phyloP scores from a whole-genome alignment of 1,140 invertebrate species.

The Drosophila mayri region DNA sequence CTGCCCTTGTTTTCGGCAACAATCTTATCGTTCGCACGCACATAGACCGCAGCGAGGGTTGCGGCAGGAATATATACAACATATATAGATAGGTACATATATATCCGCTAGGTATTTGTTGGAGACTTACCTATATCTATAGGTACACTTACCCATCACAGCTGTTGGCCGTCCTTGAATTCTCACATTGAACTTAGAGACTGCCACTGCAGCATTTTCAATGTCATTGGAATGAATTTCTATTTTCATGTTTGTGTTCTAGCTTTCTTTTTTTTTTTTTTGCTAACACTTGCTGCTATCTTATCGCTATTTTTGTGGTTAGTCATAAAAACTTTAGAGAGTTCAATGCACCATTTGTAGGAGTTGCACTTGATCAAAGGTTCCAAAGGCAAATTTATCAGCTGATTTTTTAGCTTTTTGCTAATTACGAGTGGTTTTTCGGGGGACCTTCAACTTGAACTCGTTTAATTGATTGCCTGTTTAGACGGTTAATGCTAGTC shows the following conservation, averaged over 20 bases:
- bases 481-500: neutral
- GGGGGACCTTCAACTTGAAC: constrained; percentile 61
- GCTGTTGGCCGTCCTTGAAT: constrained; percentile 44
- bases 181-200: constrained; percentile 39
- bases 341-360: constrained; percentile 65
- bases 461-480: constrained; percentile 9
- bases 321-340: constrained; percentile 54
- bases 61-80: constrained; percentile 11
- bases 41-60: constrained; percentile 15
- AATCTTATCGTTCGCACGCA: constrained; percentile 66
- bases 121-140: constrained; percentile 9
- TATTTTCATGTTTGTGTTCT: constrained; percentile 28
- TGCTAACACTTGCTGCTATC: constrained; percentile 31
- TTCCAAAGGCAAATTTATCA: constrained; percentile 14
- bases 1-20: constrained; percentile 51
- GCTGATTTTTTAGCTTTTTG: constrained; percentile 18
- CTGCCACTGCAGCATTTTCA: constrained; percentile 12
- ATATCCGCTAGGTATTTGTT: constrained; percentile 10
- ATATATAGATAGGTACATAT: neutral
- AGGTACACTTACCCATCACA: constrained; percentile 1
- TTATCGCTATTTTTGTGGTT: constrained; percentile 25
- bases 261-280: constrained; percentile 17
- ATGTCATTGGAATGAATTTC: constrained; percentile 43
- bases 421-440: constrained; percentile 9
- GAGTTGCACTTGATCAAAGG: constrained; percentile 56